A percentile compares a stretch with the other conserved stretches of the same genome.
phyloP scores from a whole-genome alignment of 2,797 vertebrate genomes.

The Microctenopoma stevenorrisi region DNA sequence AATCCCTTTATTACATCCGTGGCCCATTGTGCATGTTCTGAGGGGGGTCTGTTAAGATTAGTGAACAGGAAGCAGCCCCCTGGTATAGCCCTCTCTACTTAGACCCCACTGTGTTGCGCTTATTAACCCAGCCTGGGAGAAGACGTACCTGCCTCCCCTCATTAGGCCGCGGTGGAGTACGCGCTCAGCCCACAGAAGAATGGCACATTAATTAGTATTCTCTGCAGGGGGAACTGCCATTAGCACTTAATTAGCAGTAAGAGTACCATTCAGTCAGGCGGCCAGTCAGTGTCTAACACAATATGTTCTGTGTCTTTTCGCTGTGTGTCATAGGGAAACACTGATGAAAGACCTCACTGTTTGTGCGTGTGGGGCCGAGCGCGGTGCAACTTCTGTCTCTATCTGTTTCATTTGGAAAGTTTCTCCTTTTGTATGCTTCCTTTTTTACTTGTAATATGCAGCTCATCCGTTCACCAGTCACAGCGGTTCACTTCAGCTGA shows the following conservation, averaged over 20 bases:
- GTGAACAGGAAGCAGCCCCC: constrained; percentile 82
- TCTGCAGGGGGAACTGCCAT: constrained; percentile 84
- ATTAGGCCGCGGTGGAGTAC: constrained; percentile 84
- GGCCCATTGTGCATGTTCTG: constrained; percentile 72
- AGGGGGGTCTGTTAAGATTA: constrained; percentile 76
- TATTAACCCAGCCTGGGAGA: constrained; percentile 83
- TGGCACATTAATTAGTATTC: constrained; percentile 87
- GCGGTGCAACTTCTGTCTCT: constrained; percentile 5
- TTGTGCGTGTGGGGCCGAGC: constrained; percentile 34
- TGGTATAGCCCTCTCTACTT: constrained; percentile 70
- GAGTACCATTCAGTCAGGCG: constrained; percentile 79
- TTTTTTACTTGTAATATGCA: neutral
- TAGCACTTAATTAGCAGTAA: constrained; percentile 88
- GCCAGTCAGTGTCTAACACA: constrained; percentile 75
- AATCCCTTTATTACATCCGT: constrained; percentile 71
- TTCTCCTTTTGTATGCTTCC: neutral
- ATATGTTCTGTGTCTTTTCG: constrained; percentile 75
- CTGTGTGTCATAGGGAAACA: constrained; percentile 58
- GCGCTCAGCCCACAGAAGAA: constrained; percentile 79
- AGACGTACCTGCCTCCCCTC: constrained; percentile 85
- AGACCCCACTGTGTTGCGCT: constrained; percentile 78
- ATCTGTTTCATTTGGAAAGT: neutral
- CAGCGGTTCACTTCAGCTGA: constrained; percentile 6
- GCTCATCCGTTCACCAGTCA: neutral
- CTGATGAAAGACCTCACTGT: constrained; percentile 61